Conservation (phyloP, 2,888 invertebrate species). For the Tetranychus piercei region DNA sequence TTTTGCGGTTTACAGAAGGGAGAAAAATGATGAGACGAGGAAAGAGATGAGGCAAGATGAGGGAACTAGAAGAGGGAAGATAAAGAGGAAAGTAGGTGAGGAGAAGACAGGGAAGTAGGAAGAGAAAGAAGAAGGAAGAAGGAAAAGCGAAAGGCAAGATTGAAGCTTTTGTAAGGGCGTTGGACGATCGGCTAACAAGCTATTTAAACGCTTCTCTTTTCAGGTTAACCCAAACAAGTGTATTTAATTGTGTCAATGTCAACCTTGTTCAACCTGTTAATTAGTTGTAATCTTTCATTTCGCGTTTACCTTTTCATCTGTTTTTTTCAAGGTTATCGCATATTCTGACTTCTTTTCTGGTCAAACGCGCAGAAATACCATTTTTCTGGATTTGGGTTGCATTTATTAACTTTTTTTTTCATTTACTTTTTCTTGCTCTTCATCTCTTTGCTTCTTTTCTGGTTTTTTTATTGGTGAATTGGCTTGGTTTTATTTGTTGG, state of each 20-base stretch:
- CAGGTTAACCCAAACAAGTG: not conserved
- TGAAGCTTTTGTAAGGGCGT: not conserved
- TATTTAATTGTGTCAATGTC: not conserved
- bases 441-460: no score
- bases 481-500: no score
- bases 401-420: no score
- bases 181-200: not conserved
- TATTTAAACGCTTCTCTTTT: not conserved
- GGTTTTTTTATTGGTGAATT: no score
- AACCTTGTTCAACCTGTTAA: not conserved
- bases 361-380: not conserved
- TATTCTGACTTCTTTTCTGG: not conserved
- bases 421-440: no score
- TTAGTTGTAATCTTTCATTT: not conserved
- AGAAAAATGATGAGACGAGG: not conserved
- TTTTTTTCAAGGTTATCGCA: not conserved
- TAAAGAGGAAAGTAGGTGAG: not conserved
- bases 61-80: not conserved
- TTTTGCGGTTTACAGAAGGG: not conserved
- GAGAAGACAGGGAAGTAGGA: not conserved
- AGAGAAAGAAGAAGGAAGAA: not conserved
- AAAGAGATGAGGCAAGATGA: not conserved
- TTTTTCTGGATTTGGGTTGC: no score
- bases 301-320: not conserved
- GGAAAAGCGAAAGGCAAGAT: slow-evolving; percentile 1